These are phyloP conservation scores for Brachyhypopomus gauderio DNA, from an alignment of 2,113 vertebrate genomes.

Conservation along the genomic window DNA sequence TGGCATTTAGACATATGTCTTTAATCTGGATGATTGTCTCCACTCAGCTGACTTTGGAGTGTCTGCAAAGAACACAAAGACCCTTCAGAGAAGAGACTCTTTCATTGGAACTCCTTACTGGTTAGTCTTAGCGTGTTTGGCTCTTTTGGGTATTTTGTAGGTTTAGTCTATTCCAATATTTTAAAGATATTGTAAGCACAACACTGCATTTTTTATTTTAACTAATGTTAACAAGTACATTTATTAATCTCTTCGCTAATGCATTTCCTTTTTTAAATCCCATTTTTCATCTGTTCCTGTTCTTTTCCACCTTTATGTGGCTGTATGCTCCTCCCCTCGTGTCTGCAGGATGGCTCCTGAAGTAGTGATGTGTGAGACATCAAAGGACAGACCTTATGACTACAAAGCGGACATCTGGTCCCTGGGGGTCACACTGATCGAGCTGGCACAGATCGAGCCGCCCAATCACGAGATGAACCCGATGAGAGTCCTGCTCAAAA, in stretches of 20 bases:
- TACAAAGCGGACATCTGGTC: constrained; percentile 99
- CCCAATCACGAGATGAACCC: constrained; percentile 98
- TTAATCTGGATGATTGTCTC: constrained; percentile 59
- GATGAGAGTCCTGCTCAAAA: constrained; percentile 97
- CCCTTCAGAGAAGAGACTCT: constrained; percentile 95
- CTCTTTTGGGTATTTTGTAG: not conserved
- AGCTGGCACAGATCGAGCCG: constrained; percentile 97
- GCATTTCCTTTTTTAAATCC: not conserved
- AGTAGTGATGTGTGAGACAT: constrained; percentile 99
- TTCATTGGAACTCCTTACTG: constrained; percentile 99
- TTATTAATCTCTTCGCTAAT: not conserved
- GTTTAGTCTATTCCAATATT: not conserved
- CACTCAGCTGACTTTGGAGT: constrained; percentile 97
- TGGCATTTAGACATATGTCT: constrained; percentile 5
- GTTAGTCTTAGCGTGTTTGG: constrained; percentile 78
- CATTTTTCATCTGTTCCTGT: not conserved
- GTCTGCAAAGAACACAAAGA: constrained; percentile 97
- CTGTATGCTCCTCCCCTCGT: constrained; percentile 19
- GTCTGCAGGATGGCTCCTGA: constrained; percentile 95
- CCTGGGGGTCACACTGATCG: constrained; percentile 94
- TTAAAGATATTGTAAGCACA: not conserved
- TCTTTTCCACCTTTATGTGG: not conserved
- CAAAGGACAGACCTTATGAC: constrained; percentile 96
- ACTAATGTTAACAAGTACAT: not conserved
- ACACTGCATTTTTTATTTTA: not conserved